Base-by-base conservation (phyloP, 2,888 invertebrate species). In the Rhagonycha fulva region DNA sequence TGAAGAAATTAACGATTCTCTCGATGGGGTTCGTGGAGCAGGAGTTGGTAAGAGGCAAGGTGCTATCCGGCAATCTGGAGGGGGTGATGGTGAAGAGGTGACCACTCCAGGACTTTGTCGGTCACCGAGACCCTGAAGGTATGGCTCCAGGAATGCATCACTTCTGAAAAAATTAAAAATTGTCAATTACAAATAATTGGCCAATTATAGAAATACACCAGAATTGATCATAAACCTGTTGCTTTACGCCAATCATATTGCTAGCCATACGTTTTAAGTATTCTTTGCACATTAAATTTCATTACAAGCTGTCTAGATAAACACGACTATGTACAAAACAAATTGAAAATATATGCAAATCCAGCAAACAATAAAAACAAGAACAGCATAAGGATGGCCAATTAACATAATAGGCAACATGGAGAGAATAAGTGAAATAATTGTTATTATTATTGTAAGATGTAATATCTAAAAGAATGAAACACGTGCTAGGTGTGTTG, bases 121-220 rank as follows among this genome's bases (percentile, higher is more conserved):
- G 78, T 86, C 85, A 68, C 87, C 88, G 84, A 92, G 88, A 68
- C 91, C 91, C 84, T 93, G 93, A 80, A 94, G 89, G 86, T 94
- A 94, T 60, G 94, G 93, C 86, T 94, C 94, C 84, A 94, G 90
- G 87, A 94, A 94, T 80, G 93, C 93, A 82, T 87, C 87, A 89
- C 92, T 93, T 89, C 94, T 94, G 91, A 0, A 92, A 92, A 68
- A 26, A 26, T 67, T n/a, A 67, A 14, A 67, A 67, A 26, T 67
- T 67, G 68, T 68, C 68, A 30, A 68, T 68, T 68, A 68, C 28
- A n/a, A 68, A 26, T 68, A 68, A 14, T 68, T 26, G 68, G 26
- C 9, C 63, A 24, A 66, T 66, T 66, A 66, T 26, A 66, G 63
- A 66, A 23, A 66, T 24, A n/a, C n/a, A 23, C 24, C 23, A 26